A percentile compares a stretch with the other conserved stretches of the same genome.
These are phyloP conservation scores for Pangasianodon hypophthalmus DNA, from an alignment of 2,113 vertebrate genomes.

Conservation along the genomic window DNA sequence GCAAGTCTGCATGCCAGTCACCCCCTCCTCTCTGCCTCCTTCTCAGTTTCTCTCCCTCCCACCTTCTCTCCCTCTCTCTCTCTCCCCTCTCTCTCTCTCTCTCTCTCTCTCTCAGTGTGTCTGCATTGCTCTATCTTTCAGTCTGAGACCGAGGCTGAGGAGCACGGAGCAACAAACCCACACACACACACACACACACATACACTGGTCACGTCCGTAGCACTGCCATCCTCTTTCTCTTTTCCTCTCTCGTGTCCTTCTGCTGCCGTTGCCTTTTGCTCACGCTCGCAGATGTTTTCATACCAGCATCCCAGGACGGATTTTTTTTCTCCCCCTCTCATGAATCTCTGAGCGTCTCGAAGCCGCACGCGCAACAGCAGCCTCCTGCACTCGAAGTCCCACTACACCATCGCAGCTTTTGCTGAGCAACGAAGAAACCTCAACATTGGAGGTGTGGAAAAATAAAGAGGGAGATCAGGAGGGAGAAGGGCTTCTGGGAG, in stretches of 20 bases:
- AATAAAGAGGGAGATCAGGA: slow-evolving; percentile 2
- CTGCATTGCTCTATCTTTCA: slow-evolving; percentile 63
- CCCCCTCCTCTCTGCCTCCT: slow-evolving; percentile 21
- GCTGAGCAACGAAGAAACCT: slow-evolving; percentile 17
- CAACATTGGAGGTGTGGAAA: slow-evolving; percentile 9
- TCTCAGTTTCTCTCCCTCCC: slow-evolving; percentile 13
- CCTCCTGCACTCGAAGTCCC: slow-evolving; percentile 1
- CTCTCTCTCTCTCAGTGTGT: slow-evolving; percentile 29
- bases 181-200: slow-evolving; percentile 36
- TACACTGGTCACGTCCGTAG: slow-evolving; percentile 54
- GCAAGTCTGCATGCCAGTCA: slow-evolving; percentile 23
- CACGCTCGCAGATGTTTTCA: not conserved
- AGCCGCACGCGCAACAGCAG: slow-evolving; percentile 47
- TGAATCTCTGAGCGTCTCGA: slow-evolving; percentile 67
- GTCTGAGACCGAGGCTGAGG: slow-evolving; percentile 68
- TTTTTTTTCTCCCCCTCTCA: slow-evolving; percentile 73
- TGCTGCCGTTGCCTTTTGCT: not conserved
- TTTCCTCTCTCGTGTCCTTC: not conserved
- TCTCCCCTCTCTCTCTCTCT: slow-evolving; percentile 36
- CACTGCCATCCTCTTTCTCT: slow-evolving; percentile 48
- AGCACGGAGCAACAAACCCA: slow-evolving; percentile 56
- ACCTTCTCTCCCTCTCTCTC: slow-evolving; percentile 17
- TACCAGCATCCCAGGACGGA: slow-evolving; percentile 57
- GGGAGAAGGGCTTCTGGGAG: slow-evolving; percentile 18
- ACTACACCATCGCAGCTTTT: slow-evolving; percentile 6